phyloP scores from a whole-genome alignment of 2,113 vertebrate genomes.

The Triplophysa siluroides region DNA sequence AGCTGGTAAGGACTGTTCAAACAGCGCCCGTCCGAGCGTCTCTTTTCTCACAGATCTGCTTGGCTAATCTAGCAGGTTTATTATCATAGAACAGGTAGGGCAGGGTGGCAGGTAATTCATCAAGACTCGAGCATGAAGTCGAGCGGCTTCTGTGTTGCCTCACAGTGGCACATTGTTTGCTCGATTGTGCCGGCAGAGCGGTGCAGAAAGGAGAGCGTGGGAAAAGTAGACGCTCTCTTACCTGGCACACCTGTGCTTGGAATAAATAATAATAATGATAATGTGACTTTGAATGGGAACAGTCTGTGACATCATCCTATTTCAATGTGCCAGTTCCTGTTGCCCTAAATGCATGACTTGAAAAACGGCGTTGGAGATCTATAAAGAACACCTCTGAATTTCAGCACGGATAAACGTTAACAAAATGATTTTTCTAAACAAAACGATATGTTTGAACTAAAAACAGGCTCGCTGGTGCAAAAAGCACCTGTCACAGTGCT shows the following conservation, averaged over 20 bases:
- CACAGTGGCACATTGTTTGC: constrained; percentile 50
- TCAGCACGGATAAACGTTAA: no score
- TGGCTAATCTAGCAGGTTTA: constrained; percentile 13
- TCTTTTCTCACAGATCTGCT: not conserved
- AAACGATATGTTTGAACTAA: no score
- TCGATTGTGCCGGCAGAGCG: constrained; percentile 20
- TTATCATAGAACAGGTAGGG: constrained; percentile 27
- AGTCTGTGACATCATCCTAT: not conserved
- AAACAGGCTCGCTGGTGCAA: no score
- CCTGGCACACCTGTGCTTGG: not conserved
- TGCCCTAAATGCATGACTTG: not conserved
- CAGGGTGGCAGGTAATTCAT: constrained; percentile 15
- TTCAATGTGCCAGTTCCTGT: not conserved
- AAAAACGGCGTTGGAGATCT: no score
- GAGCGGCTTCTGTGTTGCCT: constrained; percentile 22
- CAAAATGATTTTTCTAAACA: no score
- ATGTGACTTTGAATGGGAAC: not conserved
- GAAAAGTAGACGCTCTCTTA: not conserved
- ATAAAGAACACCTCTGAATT: no score
- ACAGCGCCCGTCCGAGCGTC: constrained; percentile 7
- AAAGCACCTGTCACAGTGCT: no score
- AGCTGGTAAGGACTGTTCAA: constrained; percentile 33
- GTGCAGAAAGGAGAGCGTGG: constrained; percentile 4
- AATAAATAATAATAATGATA: constrained; percentile 6
- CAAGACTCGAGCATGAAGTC: constrained; percentile 18